phyloP scores from a whole-genome alignment of 2,797 vertebrate species.

The Sebastes miniatus region DNA sequence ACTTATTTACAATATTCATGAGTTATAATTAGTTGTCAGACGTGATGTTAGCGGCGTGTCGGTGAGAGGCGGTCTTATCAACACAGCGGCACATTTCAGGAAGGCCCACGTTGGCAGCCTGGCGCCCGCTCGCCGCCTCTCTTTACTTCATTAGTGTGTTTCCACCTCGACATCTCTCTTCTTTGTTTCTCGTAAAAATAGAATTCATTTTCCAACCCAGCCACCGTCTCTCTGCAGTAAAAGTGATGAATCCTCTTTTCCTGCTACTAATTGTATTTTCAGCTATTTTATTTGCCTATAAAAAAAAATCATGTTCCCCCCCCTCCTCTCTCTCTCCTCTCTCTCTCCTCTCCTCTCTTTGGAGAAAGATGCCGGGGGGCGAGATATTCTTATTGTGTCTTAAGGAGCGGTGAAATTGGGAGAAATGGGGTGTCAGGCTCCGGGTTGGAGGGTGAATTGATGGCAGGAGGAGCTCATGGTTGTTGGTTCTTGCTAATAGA shows the following conservation, averaged over 20 bases:
- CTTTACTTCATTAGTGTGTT: constrained; percentile 38
- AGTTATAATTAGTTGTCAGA: constrained; percentile 75
- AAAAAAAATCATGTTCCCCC: constrained; percentile 39
- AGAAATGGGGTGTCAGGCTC: constrained; percentile 45
- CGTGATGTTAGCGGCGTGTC: constrained; percentile 64
- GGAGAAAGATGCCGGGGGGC: constrained; percentile 39
- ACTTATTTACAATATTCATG: constrained; percentile 70
- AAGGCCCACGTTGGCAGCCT: constrained; percentile 26
- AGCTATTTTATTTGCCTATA: constrained; percentile 65
- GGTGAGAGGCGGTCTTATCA: constrained; percentile 69
- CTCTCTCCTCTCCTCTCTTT: background rate
- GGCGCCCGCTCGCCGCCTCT: constrained; percentile 12
- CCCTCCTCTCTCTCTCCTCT: background rate
- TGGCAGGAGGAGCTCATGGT: constrained; percentile 16
- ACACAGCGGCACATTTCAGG: constrained; percentile 54
- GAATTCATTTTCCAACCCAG: constrained; percentile 49
- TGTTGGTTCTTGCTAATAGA: constrained; percentile 52
- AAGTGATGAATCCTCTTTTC: constrained; percentile 57
- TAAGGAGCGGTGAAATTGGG: constrained; percentile 31
- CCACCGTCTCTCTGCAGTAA: constrained; percentile 33
- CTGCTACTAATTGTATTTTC: constrained; percentile 63
- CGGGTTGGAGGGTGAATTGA: constrained; percentile 35
- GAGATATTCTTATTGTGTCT: constrained; percentile 36
- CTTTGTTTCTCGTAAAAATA: constrained; percentile 46
- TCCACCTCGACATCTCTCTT: constrained; percentile 14